Conservation (phyloP, 2,888 invertebrate species). For the Drosophila prostipennis region DNA sequence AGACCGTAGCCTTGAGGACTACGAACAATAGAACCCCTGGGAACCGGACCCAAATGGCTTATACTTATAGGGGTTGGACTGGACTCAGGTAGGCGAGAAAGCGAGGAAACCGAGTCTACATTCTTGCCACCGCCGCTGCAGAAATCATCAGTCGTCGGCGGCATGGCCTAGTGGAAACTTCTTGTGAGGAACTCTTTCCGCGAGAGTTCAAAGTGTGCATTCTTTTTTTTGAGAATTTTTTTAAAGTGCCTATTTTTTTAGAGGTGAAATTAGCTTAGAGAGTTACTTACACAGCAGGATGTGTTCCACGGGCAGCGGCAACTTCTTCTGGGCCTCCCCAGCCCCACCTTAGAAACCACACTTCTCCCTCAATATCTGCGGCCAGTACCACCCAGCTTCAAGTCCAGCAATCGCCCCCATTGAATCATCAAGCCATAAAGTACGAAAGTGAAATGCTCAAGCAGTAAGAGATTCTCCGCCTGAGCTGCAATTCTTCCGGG, state of each 20-base stretch:
- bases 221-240: not conserved
- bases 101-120: conserved; percentile 43
- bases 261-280: conserved; percentile 15
- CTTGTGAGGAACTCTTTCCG: conserved; percentile 4
- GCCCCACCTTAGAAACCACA: not conserved
- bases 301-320: conserved; percentile 20
- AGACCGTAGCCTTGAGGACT: conserved; percentile 6
- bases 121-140: conserved; percentile 6
- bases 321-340: conserved; percentile 9
- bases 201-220: not conserved
- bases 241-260: conserved; percentile 11
- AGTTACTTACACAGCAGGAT: not conserved
- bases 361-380: not conserved
- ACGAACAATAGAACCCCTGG: conserved; percentile 15
- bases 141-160: conserved; percentile 61
- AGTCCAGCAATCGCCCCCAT: conserved; percentile 9
- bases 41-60: conserved; percentile 15
- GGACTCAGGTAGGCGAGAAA: conserved; percentile 13
- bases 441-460: not conserved
- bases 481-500: conserved; percentile 3
- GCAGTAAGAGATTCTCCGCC: not conserved
- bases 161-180: conserved; percentile 44
- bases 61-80: conserved; percentile 19
- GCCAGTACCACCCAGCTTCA: conserved; percentile 14
- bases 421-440: conserved; percentile 12